A percentile compares a stretch with the other conserved stretches of the same genome.
Conservation (phyloP, 2,797 vertebrate genomes). For the Intellagama lesueurii region DNA sequence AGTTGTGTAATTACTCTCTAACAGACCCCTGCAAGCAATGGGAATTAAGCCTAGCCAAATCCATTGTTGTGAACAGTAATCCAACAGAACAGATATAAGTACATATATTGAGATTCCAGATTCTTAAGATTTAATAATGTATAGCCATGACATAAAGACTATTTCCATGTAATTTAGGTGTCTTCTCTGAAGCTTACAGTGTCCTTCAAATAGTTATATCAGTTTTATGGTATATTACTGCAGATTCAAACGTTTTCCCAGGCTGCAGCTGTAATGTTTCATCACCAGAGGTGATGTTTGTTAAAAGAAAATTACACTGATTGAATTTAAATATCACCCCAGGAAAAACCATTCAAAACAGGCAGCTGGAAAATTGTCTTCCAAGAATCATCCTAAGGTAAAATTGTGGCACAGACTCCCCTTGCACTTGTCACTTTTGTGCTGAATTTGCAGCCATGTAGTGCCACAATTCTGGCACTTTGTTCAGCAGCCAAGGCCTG, state of each 20-base stretch:
- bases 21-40: no score
- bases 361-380: background rate
- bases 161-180: conserved; percentile 17
- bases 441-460: background rate
- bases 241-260: conserved; percentile 44
- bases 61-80: no score
- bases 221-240: conserved; percentile 32
- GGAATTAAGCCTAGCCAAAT: no score
- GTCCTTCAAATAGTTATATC: background rate
- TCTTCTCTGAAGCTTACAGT: background rate
- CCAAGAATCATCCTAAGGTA: background rate
- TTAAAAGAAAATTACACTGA: conserved; percentile 23
- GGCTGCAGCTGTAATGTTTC: background rate
- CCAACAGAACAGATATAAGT: no score
- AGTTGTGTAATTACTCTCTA: background rate
- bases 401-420: background rate
- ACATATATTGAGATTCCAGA: no score
- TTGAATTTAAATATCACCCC: conserved; percentile 17
- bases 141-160: background rate
- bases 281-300: conserved; percentile 45
- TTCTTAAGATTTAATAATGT: background rate
- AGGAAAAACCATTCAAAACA: background rate
- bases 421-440: background rate
- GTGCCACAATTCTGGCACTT: background rate
- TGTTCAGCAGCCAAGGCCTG: conserved; percentile 7